Evolutionary conservation across 2,888 invertebrate species (phyloP).

Genomic region (Nephrocerus scutellatus): DNA sequence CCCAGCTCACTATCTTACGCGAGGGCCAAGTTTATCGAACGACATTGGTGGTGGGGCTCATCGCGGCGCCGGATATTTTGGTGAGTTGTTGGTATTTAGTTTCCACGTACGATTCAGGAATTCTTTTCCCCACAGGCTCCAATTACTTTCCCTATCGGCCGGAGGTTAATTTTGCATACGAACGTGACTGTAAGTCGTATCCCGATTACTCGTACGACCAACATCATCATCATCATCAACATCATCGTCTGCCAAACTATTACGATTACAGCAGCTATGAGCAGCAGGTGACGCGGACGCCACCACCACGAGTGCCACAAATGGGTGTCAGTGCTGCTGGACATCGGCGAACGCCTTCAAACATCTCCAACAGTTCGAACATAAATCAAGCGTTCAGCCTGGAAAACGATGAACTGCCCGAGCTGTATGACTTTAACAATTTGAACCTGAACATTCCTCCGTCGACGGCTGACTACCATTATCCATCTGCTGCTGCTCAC

Average conservation of each 20-base stretch:
- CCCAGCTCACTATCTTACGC: slow-evolving; percentile 37
- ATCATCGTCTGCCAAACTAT: slow-evolving; percentile 41
- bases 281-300: slow-evolving; percentile 35
- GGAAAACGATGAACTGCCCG: slow-evolving; percentile 52
- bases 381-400: slow-evolving; percentile 58
- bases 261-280: slow-evolving; percentile 42
- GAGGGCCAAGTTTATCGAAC: slow-evolving; percentile 40
- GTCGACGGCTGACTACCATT: too few relatives aligned
- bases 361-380: slow-evolving; percentile 57
- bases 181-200: slow-evolving; percentile 47
- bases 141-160: slow-evolving; percentile 47
- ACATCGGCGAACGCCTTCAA: slow-evolving; percentile 73
- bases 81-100: slow-evolving; percentile 25
- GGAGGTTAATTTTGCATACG: slow-evolving; percentile 40
- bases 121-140: slow-evolving; percentile 32
- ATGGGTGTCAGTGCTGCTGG: slow-evolving; percentile 46
- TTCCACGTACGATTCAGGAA: neutral
- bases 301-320: slow-evolving; percentile 45
- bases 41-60: slow-evolving; percentile 36
- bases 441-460: slow-evolving; percentile 23
- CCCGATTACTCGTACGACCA: slow-evolving; percentile 46
- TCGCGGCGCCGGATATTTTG: slow-evolving; percentile 44
- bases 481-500: too few relatives aligned
- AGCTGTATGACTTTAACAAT: slow-evolving; percentile 37
- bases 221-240: slow-evolving; percentile 23